A percentile compares a stretch with the other conserved stretches of the same genome.
phyloP scores from a whole-genome alignment of 2,113 vertebrate genomes.

The Halcyon malimbica region DNA sequence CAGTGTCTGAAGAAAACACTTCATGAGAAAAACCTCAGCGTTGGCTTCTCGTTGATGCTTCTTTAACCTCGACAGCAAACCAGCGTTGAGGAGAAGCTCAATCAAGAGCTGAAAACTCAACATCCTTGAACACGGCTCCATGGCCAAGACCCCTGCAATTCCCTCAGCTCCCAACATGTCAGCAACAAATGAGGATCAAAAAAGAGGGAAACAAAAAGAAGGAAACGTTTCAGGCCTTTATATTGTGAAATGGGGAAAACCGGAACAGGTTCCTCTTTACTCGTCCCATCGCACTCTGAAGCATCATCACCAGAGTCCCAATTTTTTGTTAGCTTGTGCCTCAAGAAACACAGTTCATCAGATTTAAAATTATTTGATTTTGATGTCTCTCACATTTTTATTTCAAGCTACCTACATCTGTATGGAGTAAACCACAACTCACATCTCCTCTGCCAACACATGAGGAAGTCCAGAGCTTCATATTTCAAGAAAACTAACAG shows the following conservation, averaged over 20 bases:
- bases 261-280: background rate
- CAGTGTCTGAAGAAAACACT: background rate
- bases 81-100: rapidly evolving
- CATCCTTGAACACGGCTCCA: rapidly evolving
- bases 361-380: background rate
- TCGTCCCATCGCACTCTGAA: background rate
- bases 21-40: rapidly evolving
- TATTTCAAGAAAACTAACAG: background rate
- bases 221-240: background rate
- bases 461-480: background rate
- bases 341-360: rapidly evolving
- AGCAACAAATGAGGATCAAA: background rate
- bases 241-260: rapidly evolving
- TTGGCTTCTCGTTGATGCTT: background rate
- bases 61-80: background rate
- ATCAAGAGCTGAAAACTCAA: background rate
- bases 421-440: background rate
- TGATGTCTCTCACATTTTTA: background rate
- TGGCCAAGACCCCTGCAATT: rapidly evolving
- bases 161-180: background rate
- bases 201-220: background rate
- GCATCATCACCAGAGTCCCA: background rate
- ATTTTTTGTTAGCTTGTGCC: background rate
- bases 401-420: background rate
- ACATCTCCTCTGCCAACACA: background rate